phyloP scores from a whole-genome alignment of 2,888 invertebrate genomes.

The Agonopterix alstromeriana region DNA sequence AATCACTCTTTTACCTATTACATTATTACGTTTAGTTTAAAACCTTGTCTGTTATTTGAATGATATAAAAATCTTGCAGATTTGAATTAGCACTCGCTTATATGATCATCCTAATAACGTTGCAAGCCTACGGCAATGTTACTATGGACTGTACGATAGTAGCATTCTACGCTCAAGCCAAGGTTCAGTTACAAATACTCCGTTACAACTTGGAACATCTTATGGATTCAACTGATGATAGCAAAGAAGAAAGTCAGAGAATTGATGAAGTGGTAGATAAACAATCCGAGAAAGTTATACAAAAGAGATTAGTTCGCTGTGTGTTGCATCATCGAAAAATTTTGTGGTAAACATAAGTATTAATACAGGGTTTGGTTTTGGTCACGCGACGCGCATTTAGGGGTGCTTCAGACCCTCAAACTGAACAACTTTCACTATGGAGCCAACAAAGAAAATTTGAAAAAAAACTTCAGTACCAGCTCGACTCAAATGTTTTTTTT shows the following conservation, averaged over 20 bases:
- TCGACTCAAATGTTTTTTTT: no score
- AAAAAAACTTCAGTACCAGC: no score
- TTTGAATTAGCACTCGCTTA: conserved; percentile 39
- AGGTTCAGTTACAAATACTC: conserved; percentile 47
- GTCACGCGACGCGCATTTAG: no score
- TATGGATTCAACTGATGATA: conserved; percentile 14
- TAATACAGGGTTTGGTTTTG: no score
- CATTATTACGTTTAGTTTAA: no score
- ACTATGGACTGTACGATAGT: conserved; percentile 61
- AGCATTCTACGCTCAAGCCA: conserved; percentile 48
- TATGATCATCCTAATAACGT: conserved; percentile 36
- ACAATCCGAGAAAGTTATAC: conserved; percentile 17
- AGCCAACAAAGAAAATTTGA: no score
- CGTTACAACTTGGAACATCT: conserved; percentile 48
- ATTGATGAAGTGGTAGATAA: conserved; percentile 23
- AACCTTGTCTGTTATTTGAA: background rate
- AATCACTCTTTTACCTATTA: no score
- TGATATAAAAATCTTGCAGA: conserved; percentile 31
- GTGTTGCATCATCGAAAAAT: conserved; percentile 46
- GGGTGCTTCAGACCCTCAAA: no score
- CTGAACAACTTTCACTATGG: no score
- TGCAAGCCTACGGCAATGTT: conserved; percentile 51
- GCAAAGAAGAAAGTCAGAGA: conserved; percentile 2
- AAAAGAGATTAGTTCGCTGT: conserved; percentile 36
- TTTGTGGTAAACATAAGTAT: conserved; percentile 40